Evolutionary conservation across 1,140 invertebrate genomes (phyloP), one percentile per base, ranked within the genome.

Genomic region (Drosophila gunungcola): DNA sequence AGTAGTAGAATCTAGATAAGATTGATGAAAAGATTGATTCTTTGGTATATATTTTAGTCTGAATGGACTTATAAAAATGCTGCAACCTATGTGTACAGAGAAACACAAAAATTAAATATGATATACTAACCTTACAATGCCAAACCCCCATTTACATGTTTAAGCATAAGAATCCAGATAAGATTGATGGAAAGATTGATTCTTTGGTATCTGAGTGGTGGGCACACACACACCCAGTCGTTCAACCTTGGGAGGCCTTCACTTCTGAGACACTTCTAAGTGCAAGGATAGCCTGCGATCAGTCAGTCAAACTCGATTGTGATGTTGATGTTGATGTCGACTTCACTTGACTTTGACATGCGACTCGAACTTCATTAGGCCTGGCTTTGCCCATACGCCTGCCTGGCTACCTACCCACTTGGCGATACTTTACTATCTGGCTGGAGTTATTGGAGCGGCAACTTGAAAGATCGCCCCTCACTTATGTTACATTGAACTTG

Each of bases 341-440:
- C 74, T 88, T 60, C 46, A 64, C 56, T 77, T 79, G 83, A 86
- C 82, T 88, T 79, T 88, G 82, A 88, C 82, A 88, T 88, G 83
- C 79, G 72, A 78, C 82, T 88, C 84, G 69, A 85, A 76, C 73
- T 69, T 69, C 65, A 58, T 64, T 77, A 73, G 55, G 68, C 49
- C 49, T 39, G 53, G 45, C 51, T 34, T 32, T 32, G 7, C 29
- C 29, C 49, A 58, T 46, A 38, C 54, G 57, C 45, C 70, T 42
- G 41, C 60, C 53, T 56, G 48, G 34, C 51, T 55, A 38, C 61
- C 67, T 34, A 36, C 36, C 57, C 60, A 42, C 21, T 53, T 51
- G 29, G 11, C 34, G 13, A 34, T 56, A 49, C 38, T 42, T 36
- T 32, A 29, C 34, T 25, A 45, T 48, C 27, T 38, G 16, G 29